These are phyloP conservation scores for Hirtodrosophila trivittata DNA, from an alignment of 2,888 invertebrate genomes.

Conservation along the genomic window DNA sequence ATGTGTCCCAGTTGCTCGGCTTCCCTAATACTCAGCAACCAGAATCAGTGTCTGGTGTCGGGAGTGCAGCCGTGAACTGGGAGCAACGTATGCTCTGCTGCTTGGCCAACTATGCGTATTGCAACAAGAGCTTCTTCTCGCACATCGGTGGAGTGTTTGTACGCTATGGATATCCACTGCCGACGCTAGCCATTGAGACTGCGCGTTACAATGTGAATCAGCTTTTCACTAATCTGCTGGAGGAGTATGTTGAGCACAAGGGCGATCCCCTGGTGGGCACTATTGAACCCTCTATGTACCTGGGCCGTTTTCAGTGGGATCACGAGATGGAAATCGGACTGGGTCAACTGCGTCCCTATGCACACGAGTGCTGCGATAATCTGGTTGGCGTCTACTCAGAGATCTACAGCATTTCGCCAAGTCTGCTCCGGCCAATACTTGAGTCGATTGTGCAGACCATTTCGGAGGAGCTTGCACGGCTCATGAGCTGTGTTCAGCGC, in stretches of 20 bases:
- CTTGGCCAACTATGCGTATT: constrained; percentile 94
- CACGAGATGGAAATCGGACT: constrained; percentile 90
- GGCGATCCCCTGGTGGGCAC: constrained; percentile 97
- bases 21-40: constrained; percentile 85
- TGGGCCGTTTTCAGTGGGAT: constrained; percentile 94
- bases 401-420: constrained; percentile 88
- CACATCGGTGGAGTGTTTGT: constrained; percentile 88
- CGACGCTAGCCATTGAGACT: constrained; percentile 88
- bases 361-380: constrained; percentile 94
- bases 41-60: constrained; percentile 70
- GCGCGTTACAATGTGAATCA: constrained; percentile 87
- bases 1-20: constrained; percentile 87
- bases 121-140: constrained; percentile 89
- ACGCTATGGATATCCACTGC: constrained; percentile 89
- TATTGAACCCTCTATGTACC: constrained; percentile 97
- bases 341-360: constrained; percentile 92
- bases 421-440: constrained; percentile 89
- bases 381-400: constrained; percentile 86
- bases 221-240: constrained; percentile 86
- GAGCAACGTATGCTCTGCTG: constrained; percentile 93
- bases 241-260: constrained; percentile 94
- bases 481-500: constrained; percentile 91
- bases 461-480: constrained; percentile 94
- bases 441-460: constrained; percentile 94
- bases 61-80: constrained; percentile 85